A percentile compares a stretch with the other conserved stretches of the same genome.
Conservation (phyloP, 1,140 invertebrate species). For the Sitophilus oryzae region DNA sequence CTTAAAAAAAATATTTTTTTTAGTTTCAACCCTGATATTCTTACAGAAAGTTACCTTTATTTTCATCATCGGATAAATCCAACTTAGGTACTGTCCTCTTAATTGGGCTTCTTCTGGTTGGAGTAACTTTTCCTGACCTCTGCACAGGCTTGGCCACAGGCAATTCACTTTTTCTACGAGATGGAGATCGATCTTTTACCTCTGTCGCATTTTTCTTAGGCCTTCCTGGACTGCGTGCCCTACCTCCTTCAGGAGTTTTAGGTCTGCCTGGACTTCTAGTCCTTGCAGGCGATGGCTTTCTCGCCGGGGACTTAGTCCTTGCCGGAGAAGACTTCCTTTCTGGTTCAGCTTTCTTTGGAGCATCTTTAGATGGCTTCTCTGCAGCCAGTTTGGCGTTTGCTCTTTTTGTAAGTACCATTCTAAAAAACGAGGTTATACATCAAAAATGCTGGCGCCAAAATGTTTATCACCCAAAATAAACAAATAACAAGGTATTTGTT, state of each 20-base stretch:
- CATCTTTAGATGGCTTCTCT: not conserved
- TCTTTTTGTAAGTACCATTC: not conserved
- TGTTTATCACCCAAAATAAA: no score
- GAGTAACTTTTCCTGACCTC: not conserved
- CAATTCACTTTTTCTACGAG: not conserved
- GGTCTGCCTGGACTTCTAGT: slow-evolving; percentile 29
- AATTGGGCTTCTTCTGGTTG: slow-evolving; percentile 23
- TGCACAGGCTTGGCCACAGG: slow-evolving; percentile 3
- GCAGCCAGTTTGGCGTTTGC: not conserved
- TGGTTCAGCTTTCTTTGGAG: not conserved
- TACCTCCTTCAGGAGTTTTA: no score
- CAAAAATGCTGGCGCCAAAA: not conserved
- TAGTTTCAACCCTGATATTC: no score
- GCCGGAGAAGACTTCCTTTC: slow-evolving; percentile 4
- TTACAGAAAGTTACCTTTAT: slow-evolving; percentile 17
- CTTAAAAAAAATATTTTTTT: no score
- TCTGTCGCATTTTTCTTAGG: slow-evolving; percentile 3
- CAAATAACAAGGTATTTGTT: no score
- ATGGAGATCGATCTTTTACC: slow-evolving; percentile 2
- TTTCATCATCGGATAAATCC: slow-evolving; percentile 8
- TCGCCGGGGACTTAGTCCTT: slow-evolving; percentile 15
- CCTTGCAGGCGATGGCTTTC: slow-evolving; percentile 11
- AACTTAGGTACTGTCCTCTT: slow-evolving; percentile 17
- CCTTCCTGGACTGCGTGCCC: slow-evolving; percentile 26
- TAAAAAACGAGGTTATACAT: not conserved